A percentile compares a stretch with the other conserved stretches of the same genome.
Evolutionary conservation across 2,888 invertebrate genomes (phyloP).

Genomic region (Allolobophora icterica): DNA sequence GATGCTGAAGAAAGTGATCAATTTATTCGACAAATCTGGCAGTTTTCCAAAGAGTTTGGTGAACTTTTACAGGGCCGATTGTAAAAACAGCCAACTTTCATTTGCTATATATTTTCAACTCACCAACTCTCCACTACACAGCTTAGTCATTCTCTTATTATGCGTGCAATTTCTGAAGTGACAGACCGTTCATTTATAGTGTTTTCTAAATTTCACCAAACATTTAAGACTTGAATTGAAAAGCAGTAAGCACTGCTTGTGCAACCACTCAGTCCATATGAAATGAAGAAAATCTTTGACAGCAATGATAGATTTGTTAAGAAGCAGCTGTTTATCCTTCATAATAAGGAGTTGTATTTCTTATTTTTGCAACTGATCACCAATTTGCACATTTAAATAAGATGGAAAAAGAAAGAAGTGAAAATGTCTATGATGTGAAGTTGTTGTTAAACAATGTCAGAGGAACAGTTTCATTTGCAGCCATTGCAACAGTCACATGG

Average conservation of each 20-base stretch:
- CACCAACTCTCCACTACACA: not conserved
- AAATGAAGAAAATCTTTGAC: not conserved
- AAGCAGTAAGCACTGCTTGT: not conserved
- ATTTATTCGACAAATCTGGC: constrained; percentile 6
- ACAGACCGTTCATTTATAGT: not conserved
- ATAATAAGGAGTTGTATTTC: not conserved
- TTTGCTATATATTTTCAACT: not conserved
- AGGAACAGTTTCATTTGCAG: not conserved
- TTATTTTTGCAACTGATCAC: no score
- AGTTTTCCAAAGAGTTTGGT: constrained; percentile 23
- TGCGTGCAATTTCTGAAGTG: not conserved
- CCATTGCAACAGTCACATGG: not conserved
- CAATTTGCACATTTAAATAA: not conserved
- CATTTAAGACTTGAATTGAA: not conserved
- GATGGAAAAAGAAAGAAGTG: not conserved
- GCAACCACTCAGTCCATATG: not conserved
- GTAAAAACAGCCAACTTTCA: no score
- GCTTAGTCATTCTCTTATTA: not conserved
- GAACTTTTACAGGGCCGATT: not conserved
- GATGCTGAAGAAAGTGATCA: constrained; percentile 3
- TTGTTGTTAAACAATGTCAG: not conserved
- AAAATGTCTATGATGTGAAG: not conserved
- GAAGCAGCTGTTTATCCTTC: not conserved
- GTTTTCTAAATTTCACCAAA: not conserved
- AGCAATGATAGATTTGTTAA: not conserved